These are phyloP conservation scores for Cotesia congregata DNA, from an alignment of 2,888 invertebrate genomes.

Conservation along the genomic window DNA sequence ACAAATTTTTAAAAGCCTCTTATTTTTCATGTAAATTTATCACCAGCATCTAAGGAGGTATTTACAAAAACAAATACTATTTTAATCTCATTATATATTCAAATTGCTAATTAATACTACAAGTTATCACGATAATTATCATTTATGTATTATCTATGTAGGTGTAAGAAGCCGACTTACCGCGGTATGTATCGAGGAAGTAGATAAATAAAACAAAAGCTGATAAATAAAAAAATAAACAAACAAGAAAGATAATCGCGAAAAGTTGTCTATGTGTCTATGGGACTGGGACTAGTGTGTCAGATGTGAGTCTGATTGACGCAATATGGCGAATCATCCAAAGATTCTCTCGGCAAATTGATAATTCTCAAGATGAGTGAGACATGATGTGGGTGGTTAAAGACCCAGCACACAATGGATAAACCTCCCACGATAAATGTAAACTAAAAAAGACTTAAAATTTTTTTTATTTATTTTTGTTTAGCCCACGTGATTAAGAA, in stretches of 20 bases:
- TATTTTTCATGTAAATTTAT: not conserved
- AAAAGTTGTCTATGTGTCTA: not conserved
- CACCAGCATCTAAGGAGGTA: not conserved
- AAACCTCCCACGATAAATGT: conserved; percentile 49
- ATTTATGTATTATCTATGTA: not conserved
- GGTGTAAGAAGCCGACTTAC: not conserved
- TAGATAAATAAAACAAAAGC: not conserved
- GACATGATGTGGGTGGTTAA: conserved; percentile 54
- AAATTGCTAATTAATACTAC: not conserved
- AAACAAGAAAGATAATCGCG: not conserved
- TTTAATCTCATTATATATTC: not conserved
- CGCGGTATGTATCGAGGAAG: not conserved
- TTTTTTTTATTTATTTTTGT: conserved; percentile 5
- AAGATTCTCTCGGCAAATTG: conserved; percentile 55
- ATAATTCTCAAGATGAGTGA: conserved; percentile 47
- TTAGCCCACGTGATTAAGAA: conserved; percentile 45
- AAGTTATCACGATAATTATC: not conserved
- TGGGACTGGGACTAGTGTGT: not conserved
- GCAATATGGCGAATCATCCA: conserved; percentile 37
- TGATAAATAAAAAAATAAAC: not conserved
- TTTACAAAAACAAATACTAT: not conserved
- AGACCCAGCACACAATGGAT: conserved; percentile 56
- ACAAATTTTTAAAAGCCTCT: no score
- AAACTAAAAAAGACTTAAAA: conserved; percentile 37
- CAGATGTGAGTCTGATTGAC: conserved; percentile 14